A percentile compares a stretch with the other conserved stretches of the same genome.
Evolutionary conservation across 2,888 invertebrate genomes (phyloP).

Genomic region (Chloromyia formosa): DNA sequence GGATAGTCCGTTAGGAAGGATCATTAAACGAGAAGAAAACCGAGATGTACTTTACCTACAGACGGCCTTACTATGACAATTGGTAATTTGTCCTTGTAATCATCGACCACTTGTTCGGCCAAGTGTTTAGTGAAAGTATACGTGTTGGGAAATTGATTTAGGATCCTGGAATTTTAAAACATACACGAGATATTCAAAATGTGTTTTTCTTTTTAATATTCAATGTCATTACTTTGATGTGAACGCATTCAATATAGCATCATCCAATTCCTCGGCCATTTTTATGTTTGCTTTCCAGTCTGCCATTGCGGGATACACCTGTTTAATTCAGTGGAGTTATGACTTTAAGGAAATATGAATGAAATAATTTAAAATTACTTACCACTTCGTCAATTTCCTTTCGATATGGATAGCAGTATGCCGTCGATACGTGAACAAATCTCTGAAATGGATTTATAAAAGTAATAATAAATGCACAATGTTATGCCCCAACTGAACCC

Average conservation of each 20-base stretch:
- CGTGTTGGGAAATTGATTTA: slow-evolving; percentile 82
- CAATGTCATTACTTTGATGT: slow-evolving; percentile 67
- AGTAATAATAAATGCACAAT: no score
- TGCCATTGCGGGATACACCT: slow-evolving; percentile 61
- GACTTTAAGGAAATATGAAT: background rate
- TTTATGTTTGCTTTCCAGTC: slow-evolving; percentile 72
- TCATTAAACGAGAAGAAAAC: no score
- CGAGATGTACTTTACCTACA: slow-evolving; percentile 71
- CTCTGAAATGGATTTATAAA: background rate
- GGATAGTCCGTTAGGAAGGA: slow-evolving; percentile 43
- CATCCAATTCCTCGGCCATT: slow-evolving; percentile 69
- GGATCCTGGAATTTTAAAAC: slow-evolving; percentile 64
- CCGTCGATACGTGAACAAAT: slow-evolving; percentile 21
- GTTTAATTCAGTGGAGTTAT: background rate
- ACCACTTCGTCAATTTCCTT: background rate
- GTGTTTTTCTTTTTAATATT: no score
- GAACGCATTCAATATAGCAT: slow-evolving; percentile 65
- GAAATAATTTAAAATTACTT: background rate
- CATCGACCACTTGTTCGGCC: slow-evolving; percentile 81
- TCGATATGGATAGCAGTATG: slow-evolving; percentile 13
- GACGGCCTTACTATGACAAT: slow-evolving; percentile 85
- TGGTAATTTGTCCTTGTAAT: slow-evolving; percentile 74
- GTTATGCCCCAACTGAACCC: no score
- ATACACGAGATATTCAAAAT: no score
- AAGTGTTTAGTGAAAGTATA: slow-evolving; percentile 91